Percentiles rank a stretch among this genome's conserved stretches.
Conservation (phyloP, 2,113 vertebrate species). For the Hippocampus guttulatus region DNA sequence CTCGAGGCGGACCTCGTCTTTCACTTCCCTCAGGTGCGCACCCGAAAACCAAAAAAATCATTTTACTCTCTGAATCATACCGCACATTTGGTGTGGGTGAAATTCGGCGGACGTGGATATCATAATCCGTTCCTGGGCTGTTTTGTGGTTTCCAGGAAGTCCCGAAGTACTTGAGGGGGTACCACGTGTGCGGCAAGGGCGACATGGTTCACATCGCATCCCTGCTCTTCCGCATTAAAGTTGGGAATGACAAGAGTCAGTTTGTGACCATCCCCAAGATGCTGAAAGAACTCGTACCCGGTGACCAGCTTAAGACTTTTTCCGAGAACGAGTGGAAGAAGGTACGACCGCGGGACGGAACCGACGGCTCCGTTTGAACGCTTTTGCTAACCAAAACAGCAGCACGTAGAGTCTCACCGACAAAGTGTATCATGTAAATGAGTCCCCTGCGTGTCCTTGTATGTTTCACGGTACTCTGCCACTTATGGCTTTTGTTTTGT, state of each 20-base stretch:
- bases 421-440: background rate
- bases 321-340: conserved; percentile 91
- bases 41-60: background rate
- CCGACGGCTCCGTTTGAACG: background rate
- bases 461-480: background rate
- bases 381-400: background rate
- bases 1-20: conserved; percentile 84
- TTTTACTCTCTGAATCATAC: background rate
- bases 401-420: background rate
- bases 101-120: background rate
- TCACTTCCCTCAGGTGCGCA: conserved; percentile 91
- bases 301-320: conserved; percentile 78
- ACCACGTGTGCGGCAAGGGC: conserved; percentile 82
- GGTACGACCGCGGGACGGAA: conserved; percentile 59
- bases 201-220: conserved; percentile 82
- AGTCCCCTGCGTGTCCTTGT: background rate
- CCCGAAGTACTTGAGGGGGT: conserved; percentile 92
- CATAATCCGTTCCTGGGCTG: background rate
- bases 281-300: conserved; percentile 85
- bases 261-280: conserved; percentile 78
- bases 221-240: conserved; percentile 82
- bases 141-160: conserved; percentile 75
- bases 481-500: background rate
- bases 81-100: background rate
- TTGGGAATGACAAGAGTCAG: conserved; percentile 74